Base-by-base conservation (phyloP, 2,113 vertebrate genomes). In the Ochotona curzoniae region DNA sequence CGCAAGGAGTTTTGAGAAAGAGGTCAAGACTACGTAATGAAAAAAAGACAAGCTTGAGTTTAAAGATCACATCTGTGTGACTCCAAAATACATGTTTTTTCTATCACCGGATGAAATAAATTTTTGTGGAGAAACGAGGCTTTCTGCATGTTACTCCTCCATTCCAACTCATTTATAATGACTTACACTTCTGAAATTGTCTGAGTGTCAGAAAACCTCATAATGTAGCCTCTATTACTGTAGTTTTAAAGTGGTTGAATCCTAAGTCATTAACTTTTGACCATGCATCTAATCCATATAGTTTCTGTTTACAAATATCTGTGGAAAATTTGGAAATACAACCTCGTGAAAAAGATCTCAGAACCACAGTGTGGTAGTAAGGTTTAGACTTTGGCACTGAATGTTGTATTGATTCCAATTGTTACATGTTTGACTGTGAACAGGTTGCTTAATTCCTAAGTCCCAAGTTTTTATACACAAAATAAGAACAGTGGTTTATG, bases 161-260 rank as follows among this genome's bases (percentile, higher is more conserved):
- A 85, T 5, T 12, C 8, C 15, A 71, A 61, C 0, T 61, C 25
- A 3, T 32, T 32, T 47, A n/a, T n/a, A 63, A 54, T 75, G 47
- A 88, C 38, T 80, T 86, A 28, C 1, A 32, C 35, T 83, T 96
- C 85, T 80, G 18, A 90, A 95, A 49, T 14, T 83, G 38, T 3
- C 35, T 18, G 79, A 92, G 47, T 80, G 51, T 73, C 6, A 83
- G 30, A 69, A 61, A 21, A 86, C 51, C 14, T 82, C 25, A 83
- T 74, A 88, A 76, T 26, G 8, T 4, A n/a, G 18, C 78, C 23
- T 88, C 47, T 70, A 32, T n/a, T 75, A 12, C 63, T 49, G 23
- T 32, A 7, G 1, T 74, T 93, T 90, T 80, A 54, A 93, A 79
- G 26, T 49, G 79, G 44, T 30, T 86, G 32, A 80, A 76, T 11